Evolutionary conservation across 2,888 invertebrate species (phyloP).

Genomic region (Eupithecia centaureata): DNA sequence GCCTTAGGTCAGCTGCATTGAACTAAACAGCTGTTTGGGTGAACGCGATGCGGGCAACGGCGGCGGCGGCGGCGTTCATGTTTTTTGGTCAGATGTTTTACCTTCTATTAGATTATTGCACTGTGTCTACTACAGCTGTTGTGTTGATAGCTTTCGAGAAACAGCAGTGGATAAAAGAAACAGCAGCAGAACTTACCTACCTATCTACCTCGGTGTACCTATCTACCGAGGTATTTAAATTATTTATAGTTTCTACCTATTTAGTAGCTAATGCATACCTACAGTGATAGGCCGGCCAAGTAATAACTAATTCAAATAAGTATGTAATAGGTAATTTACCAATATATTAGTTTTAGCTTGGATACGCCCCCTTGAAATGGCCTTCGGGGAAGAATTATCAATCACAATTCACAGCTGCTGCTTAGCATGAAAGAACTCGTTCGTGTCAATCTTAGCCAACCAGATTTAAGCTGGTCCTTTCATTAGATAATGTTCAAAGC

Average conservation of each 20-base stretch:
- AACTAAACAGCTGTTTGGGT: conserved; percentile 16
- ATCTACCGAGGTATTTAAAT: too few relatives aligned
- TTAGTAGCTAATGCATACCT: too few relatives aligned
- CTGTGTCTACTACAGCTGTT: conserved; percentile 10
- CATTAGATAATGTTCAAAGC: background rate
- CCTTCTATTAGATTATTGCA: conserved; percentile 5
- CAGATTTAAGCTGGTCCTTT: background rate
- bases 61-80: background rate
- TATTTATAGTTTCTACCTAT: too few relatives aligned
- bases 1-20: conserved; percentile 7
- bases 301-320: too few relatives aligned
- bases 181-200: too few relatives aligned
- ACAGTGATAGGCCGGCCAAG: too few relatives aligned
- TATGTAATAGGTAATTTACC: too few relatives aligned
- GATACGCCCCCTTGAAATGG: background rate
- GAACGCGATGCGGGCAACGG: background rate
- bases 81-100: conserved; percentile 16
- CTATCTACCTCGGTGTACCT: too few relatives aligned
- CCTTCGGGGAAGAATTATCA: background rate
- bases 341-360: too few relatives aligned
- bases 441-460: background rate
- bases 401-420: background rate
- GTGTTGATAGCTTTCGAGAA: background rate
- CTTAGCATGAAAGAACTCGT: background rate
- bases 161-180: too few relatives aligned